Base-by-base conservation (phyloP, 2,113 vertebrate species). In the Pitta sordida region DNA sequence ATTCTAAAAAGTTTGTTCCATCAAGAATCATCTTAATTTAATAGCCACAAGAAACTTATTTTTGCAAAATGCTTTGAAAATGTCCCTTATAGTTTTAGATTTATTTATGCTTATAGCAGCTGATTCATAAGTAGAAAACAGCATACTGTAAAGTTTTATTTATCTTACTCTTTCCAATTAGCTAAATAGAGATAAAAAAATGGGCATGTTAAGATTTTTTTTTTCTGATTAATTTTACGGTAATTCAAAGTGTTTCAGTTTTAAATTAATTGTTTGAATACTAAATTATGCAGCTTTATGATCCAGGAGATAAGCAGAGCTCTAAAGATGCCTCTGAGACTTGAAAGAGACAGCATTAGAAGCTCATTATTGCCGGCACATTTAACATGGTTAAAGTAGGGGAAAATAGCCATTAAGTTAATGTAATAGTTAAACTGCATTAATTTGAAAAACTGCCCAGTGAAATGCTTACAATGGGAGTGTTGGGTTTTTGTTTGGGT, bases 221-320 rank as follows among this genome's bases (percentile, higher is more conserved):
- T 93, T 93, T 95, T 85, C 96, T 97, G 97, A 97, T 97, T 97
- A 97, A 97, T 98, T 97, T 97, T 96, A 96, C 3, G 30, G 95
- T 94, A 96, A 98, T 98, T 98, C 90, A 30, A 86, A 97, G 94
- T 94, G 95, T 96, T 98, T 97, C 88, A 36, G 56, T 96, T 97
- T 97, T 97, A 98, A 98, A 98, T 98, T 97, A 98, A 98, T 98
- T 98, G 98, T 98, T 98, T 98, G 96, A 98, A 98, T 97, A 97
- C 97, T 97, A 97, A 98, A 98, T 98, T 98, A 98, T 97, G 97
- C 97, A 97, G 97, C 96, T 98, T 98, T 98, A 98, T 98, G 98
- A 98, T 98, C 97, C 98, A 97, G 87, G 95, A 98, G 98, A 98
- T 98, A 98, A 97, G 97, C 97, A 95, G 96, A 82, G 92, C 95